Conservation (phyloP, 2,797 vertebrate species). For the Knipowitschia caucasica region DNA sequence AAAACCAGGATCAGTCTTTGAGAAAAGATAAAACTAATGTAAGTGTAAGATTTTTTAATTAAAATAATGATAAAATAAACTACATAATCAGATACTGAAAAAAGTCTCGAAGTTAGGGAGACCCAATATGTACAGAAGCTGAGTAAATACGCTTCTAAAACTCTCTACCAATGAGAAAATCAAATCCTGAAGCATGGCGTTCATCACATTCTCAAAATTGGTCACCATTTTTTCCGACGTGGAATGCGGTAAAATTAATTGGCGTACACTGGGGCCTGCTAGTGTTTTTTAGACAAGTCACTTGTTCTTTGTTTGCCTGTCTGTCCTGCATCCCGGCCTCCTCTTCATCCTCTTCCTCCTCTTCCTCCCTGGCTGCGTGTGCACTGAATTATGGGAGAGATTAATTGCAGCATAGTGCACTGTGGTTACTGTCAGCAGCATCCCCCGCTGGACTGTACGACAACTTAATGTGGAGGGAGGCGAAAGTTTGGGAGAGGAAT, state of each 20-base stretch:
- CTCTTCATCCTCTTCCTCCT: constrained; percentile 2
- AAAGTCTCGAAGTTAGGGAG: too few species aligned
- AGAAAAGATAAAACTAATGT: too few species aligned
- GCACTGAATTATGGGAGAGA: constrained; percentile 62
- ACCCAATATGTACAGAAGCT: too few species aligned
- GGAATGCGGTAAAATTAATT: constrained; percentile 43
- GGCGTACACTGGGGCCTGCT: constrained; percentile 21
- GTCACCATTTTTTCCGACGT: constrained; percentile 20
- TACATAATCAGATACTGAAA: too few species aligned
- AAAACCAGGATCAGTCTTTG: too few species aligned
- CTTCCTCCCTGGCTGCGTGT: constrained; percentile 13
- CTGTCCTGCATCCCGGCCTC: constrained; percentile 15
- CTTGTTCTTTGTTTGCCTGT: constrained; percentile 39
- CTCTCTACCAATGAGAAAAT: too few species aligned
- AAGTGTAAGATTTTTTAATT: too few species aligned
- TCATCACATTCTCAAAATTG: too few species aligned
- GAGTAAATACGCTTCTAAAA: too few species aligned
- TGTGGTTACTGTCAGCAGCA: constrained; percentile 56
- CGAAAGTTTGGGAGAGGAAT: background rate
- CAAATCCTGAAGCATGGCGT: too few species aligned
- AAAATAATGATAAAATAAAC: too few species aligned
- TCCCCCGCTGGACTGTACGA: constrained; percentile 35
- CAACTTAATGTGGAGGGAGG: constrained; percentile 42
- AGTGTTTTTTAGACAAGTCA: constrained; percentile 32
- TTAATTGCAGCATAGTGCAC: constrained; percentile 63